Conservation (phyloP, 2,113 vertebrate genomes). For the Syngnathoides biaculeatus region DNA sequence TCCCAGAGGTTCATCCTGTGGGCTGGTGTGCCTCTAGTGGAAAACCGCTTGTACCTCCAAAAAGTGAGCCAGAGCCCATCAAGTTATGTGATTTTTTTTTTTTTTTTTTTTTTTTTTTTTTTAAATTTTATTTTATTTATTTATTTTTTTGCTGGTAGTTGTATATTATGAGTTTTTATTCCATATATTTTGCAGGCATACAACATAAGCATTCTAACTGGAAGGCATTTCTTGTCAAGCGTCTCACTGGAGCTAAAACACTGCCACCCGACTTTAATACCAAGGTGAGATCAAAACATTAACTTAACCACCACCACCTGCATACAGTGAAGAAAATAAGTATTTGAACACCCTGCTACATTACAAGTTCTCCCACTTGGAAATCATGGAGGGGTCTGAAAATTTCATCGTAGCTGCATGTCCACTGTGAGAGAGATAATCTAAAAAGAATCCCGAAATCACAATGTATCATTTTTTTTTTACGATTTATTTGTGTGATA, state of each 20-base stretch:
- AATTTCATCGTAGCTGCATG: no score
- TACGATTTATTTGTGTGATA: no score
- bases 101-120: background rate
- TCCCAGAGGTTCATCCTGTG: conserved; percentile 91
- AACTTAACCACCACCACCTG: background rate
- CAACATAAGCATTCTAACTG: conserved; percentile 98
- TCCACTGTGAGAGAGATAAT: no score
- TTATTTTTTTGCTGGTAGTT: background rate
- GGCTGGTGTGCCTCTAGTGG: conserved; percentile 96
- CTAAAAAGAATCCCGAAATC: no score
- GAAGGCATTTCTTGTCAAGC: conserved; percentile 97
- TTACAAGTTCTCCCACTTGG: no score
- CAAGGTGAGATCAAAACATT: conserved; percentile 77
- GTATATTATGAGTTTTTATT: background rate
- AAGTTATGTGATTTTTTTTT: background rate
- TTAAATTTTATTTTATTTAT: background rate
- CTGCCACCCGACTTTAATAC: conserved; percentile 92
- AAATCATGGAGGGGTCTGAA: no score
- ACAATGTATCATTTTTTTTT: no score
- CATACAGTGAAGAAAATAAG: no score
- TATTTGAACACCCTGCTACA: no score
- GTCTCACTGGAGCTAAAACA: conserved; percentile 98
- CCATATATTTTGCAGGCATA: conserved; percentile 75
- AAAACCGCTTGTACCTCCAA: conserved; percentile 93
- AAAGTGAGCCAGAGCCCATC: conserved; percentile 70